A percentile compares a stretch with the other conserved stretches of the same genome.
Evolutionary conservation across 1,140 invertebrate genomes (phyloP).

Genomic region (Aphaenogaster rudis): DNA sequence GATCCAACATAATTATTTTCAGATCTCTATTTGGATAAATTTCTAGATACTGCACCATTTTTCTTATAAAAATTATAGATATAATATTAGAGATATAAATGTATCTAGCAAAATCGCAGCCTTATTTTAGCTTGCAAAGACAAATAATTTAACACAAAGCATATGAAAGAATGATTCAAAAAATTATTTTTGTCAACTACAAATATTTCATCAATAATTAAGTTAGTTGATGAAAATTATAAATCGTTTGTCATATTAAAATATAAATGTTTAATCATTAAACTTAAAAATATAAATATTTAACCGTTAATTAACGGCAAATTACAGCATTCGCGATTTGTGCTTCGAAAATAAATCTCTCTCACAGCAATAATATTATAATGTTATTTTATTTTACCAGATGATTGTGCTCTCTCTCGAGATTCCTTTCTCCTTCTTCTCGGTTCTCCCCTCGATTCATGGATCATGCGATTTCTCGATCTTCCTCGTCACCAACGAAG

Average conservation of each 20-base stretch:
- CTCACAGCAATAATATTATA: background rate
- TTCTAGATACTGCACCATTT: background rate
- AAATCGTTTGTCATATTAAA: background rate
- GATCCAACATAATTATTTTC: no score
- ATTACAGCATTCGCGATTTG: background rate
- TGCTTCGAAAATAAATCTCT: background rate
- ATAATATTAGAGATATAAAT: background rate
- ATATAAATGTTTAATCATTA: background rate
- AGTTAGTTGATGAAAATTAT: background rate
- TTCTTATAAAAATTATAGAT: background rate
- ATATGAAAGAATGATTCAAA: background rate
- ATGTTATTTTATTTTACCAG: background rate
- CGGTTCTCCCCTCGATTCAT: background rate
- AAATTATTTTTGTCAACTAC: background rate
- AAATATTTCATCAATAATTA: background rate
- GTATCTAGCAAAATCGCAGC: background rate
- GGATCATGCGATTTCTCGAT: conserved; percentile 39
- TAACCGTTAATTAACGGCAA: background rate
- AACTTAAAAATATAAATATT: background rate
- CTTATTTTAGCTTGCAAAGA: background rate
- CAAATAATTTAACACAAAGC: background rate
- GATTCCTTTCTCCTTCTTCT: background rate
- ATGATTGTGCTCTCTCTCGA: background rate
- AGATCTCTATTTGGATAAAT: no score
- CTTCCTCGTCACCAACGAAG: background rate